Conservation (phyloP, 2,797 vertebrate species). For the Lates japonicus region DNA sequence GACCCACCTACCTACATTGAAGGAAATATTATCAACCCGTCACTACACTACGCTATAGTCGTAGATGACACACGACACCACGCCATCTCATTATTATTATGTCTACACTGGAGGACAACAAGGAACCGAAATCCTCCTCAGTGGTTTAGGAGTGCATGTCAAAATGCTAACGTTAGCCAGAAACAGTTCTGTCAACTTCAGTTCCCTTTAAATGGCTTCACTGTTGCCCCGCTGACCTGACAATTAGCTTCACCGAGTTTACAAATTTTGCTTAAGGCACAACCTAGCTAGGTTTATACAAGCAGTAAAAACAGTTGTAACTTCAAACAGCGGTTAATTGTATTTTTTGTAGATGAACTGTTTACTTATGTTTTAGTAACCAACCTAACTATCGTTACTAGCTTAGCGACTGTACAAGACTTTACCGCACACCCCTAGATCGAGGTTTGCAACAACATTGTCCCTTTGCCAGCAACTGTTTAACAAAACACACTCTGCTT, state of each 20-base stretch:
- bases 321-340: too few species aligned
- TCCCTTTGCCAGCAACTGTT: neutral
- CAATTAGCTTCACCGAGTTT: neutral
- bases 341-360: too few species aligned
- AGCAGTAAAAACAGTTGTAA: neutral
- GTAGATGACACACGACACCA: neutral
- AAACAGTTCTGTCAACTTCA: neutral
- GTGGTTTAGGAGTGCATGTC: neutral
- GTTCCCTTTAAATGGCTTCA: constrained; percentile 46
- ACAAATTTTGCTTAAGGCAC: neutral
- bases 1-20: neutral
- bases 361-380: neutral
- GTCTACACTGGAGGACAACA: neutral
- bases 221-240: constrained; percentile 22
- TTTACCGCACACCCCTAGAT: neutral
- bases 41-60: neutral
- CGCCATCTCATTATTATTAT: neutral
- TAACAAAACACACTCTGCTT: neutral
- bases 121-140: too few species aligned
- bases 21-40: neutral
- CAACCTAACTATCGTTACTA: neutral
- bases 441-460: neutral
- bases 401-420: constrained; percentile 16
- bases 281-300: neutral
- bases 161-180: constrained; percentile 15